Evolutionary conservation across 2,888 invertebrate species (phyloP), one percentile per base, ranked within the genome.

Genomic region (Neuroscelio doddi): DNA sequence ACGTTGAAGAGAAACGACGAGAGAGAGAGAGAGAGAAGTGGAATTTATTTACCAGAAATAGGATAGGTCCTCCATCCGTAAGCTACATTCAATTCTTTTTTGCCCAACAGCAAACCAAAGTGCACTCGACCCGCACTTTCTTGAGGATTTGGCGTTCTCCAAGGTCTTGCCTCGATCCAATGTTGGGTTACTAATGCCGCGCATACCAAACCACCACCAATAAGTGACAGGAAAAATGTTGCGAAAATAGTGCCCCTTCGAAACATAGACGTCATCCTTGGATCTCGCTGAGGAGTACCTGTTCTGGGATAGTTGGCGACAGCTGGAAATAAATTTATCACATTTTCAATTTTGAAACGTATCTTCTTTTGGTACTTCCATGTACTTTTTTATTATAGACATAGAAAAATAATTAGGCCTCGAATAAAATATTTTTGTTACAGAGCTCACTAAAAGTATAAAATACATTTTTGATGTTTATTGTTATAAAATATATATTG

Each of bases 101-200:
- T 90, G 0, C 97, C 97, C 75, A 92, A 91, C 78, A 97, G 94
- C 5, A 97, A 87, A 0, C 97, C 97, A 80, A 96, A 94, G 79
- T 91, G 90, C 61, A 95, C 90, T 69, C 89, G 87, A 0, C 95
- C 95, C 47, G 90, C 91, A 36, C 92, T 91, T 57, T 90, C 89
- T 44, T 88, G 83, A 0, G 90, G 89, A 76, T 90, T 91, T 4
- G 89, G 88, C 0, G 89, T 88, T 70, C 92, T 84, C 71, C 89
- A 87, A 1, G 94, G 94, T 44, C 88, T 87, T 1, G 94, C 92
- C 68, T 91, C 90, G 30, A 93, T 89, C 95, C 95, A 95, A 76
- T 92, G 91, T 71, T 92, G 92, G 2, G 95, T 95, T 0, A 93
- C 93, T 68, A 95, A 85, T n/a, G 93, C 91, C 30, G 93, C 93